These are phyloP conservation scores for Dryococelus australis DNA, from an alignment of 2,888 invertebrate genomes.

Conservation along the genomic window DNA sequence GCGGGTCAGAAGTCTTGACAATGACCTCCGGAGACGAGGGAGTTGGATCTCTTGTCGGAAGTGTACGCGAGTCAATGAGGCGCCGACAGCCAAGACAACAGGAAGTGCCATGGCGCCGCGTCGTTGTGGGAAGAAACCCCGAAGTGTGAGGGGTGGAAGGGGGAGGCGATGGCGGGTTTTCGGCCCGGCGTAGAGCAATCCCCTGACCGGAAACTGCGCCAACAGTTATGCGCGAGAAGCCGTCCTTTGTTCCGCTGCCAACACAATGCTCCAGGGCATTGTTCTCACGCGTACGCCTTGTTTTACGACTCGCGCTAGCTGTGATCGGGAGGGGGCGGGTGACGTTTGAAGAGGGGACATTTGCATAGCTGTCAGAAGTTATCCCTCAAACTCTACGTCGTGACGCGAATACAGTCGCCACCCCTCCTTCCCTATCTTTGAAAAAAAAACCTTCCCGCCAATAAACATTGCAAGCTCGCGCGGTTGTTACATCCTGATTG, in stretches of 20 bases:
- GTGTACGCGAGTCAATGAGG: background rate
- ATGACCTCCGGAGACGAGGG: no score
- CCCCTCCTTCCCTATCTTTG: background rate
- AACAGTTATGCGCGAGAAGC: constrained; percentile 2
- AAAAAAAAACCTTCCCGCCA: background rate
- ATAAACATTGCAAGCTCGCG: background rate
- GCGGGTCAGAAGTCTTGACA: no score
- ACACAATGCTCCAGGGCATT: background rate
- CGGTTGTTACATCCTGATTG: background rate
- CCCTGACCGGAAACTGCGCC: background rate
- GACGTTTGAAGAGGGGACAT: background rate
- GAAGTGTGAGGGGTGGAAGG: background rate
- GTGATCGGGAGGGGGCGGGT: background rate
- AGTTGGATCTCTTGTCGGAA: no score
- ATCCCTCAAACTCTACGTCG: background rate
- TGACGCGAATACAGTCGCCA: background rate
- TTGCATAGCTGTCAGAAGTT: background rate
- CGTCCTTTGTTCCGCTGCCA: constrained; percentile 16
- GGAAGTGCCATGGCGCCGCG: background rate
- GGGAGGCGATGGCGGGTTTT: background rate
- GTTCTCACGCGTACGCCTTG: constrained; percentile 16
- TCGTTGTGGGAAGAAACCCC: no score
- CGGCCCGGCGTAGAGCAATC: background rate
- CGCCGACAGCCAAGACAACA: constrained; percentile 8
- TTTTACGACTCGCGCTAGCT: background rate